A percentile compares a stretch with the other conserved stretches of the same genome.
These are phyloP conservation scores for Recurvirostra avosetta DNA, from an alignment of 2,113 vertebrate genomes.

Conservation along the genomic window DNA sequence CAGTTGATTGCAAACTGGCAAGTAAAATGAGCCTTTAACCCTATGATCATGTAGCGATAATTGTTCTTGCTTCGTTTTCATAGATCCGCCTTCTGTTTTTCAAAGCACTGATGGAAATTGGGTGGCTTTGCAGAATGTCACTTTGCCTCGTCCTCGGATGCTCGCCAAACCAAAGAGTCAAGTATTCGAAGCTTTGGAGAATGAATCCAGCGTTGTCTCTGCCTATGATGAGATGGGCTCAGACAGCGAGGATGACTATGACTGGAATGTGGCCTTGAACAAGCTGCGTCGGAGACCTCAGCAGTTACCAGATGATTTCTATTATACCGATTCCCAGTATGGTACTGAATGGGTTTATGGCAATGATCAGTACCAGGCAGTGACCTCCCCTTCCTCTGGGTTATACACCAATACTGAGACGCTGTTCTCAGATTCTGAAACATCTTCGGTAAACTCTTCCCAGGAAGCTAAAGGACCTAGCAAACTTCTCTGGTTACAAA, in stretches of 20 bases:
- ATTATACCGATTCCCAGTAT: slow-evolving; percentile 75
- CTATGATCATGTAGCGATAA: not conserved
- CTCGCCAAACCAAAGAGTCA: slow-evolving; percentile 85
- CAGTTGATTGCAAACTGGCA: not conserved
- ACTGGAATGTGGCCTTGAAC: slow-evolving; percentile 75
- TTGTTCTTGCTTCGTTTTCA: not conserved
- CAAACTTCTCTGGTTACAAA: slow-evolving; percentile 68
- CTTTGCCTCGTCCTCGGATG: slow-evolving; percentile 77
- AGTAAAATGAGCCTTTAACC: not conserved
- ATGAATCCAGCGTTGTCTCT: slow-evolving; percentile 81
- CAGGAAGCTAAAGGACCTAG: slow-evolving; percentile 64
- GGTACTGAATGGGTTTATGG: slow-evolving; percentile 78
- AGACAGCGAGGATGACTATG: slow-evolving; percentile 79
- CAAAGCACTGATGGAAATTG: slow-evolving; percentile 94
- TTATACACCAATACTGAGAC: slow-evolving; percentile 86
- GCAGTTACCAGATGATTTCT: slow-evolving; percentile 76
- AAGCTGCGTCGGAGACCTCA: slow-evolving; percentile 60
- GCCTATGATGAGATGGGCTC: slow-evolving; percentile 89
- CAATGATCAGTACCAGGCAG: slow-evolving; percentile 64
- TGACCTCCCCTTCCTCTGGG: slow-evolving; percentile 81
- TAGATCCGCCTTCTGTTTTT: slow-evolving; percentile 76
- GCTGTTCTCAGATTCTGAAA: slow-evolving; percentile 87
- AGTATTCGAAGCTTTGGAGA: slow-evolving; percentile 84
- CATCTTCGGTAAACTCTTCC: slow-evolving; percentile 78
- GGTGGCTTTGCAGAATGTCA: slow-evolving; percentile 84